These are phyloP conservation scores for Brachynemurus nebulosus DNA, from an alignment of 2,888 invertebrate genomes.

Conservation along the genomic window DNA sequence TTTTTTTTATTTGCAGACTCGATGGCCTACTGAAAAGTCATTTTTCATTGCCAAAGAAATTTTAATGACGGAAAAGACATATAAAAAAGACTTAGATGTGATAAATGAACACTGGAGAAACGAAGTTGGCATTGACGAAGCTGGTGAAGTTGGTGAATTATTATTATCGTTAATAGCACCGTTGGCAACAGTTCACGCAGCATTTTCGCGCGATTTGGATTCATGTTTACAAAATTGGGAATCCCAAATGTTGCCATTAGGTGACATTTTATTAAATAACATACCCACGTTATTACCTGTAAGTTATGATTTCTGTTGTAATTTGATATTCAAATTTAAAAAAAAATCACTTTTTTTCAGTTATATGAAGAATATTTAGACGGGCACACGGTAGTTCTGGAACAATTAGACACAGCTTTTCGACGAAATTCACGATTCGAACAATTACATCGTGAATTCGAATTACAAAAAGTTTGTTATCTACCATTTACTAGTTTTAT, in stretches of 20 bases:
- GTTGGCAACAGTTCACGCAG: slow-evolving; percentile 68
- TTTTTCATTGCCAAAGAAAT: slow-evolving; percentile 86
- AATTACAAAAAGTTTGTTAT: slow-evolving; percentile 73
- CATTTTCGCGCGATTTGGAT: slow-evolving; percentile 66
- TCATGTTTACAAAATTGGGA: slow-evolving; percentile 62
- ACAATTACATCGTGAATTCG: slow-evolving; percentile 60
- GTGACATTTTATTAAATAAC: slow-evolving; percentile 59
- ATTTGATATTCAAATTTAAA: slow-evolving; percentile 3
- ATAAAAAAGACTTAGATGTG: slow-evolving; percentile 86
- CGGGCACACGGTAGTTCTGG: slow-evolving; percentile 60
- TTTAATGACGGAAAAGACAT: slow-evolving; percentile 90
- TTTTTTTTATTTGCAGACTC: slow-evolving; percentile 29
- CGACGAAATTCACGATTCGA: slow-evolving; percentile 55
- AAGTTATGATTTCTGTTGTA: slow-evolving; percentile 18
- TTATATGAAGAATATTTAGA: slow-evolving; percentile 60
- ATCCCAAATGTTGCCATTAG: slow-evolving; percentile 32
- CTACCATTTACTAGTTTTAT: slow-evolving; percentile 72
- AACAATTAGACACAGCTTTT: slow-evolving; percentile 64
- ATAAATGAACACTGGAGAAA: slow-evolving; percentile 74
- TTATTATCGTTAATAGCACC: slow-evolving; percentile 49
- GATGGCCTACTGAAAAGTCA: slow-evolving; percentile 52
- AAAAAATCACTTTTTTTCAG: slow-evolving; percentile 26
- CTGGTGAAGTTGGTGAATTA: slow-evolving; percentile 41
- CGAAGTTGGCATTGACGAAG: slow-evolving; percentile 40
- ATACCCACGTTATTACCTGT: slow-evolving; percentile 47